Evolutionary conservation across 2,797 vertebrate species (phyloP).

Genomic region (Crocodylus rhombifer): DNA sequence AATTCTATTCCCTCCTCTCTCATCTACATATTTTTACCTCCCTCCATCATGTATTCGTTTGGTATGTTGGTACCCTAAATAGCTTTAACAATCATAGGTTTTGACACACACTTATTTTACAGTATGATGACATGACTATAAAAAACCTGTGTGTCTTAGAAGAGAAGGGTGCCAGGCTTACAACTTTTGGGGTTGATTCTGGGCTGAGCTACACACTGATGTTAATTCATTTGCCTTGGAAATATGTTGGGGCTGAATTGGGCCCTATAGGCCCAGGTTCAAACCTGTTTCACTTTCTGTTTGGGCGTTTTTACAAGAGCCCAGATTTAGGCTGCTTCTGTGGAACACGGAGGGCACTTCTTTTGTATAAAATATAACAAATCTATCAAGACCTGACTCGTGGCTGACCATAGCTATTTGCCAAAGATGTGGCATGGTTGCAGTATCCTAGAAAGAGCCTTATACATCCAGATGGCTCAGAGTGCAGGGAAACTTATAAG

Average conservation of each 20-base stretch:
- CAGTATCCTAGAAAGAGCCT: too few relatives aligned
- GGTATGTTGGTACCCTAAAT: background rate
- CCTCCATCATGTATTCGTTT: background rate
- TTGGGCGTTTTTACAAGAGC: background rate
- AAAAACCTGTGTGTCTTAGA: background rate
- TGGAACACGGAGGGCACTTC: background rate
- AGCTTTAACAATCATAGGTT: background rate
- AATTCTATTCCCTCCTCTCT: slow-evolving; percentile 1
- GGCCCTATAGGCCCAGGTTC: slow-evolving; percentile 9
- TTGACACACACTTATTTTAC: slow-evolving; percentile 18
- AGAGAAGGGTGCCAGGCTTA: background rate
- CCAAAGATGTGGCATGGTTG: too few relatives aligned
- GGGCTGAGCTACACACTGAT: background rate
- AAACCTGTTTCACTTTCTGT: background rate
- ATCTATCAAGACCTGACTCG: too few relatives aligned
- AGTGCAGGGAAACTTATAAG: background rate
- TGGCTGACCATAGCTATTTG: too few relatives aligned
- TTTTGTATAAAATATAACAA: too few relatives aligned
- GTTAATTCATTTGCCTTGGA: background rate
- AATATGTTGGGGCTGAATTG: background rate
- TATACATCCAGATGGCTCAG: too few relatives aligned
- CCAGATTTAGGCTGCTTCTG: background rate
- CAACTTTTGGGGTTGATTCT: background rate
- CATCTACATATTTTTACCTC: background rate
- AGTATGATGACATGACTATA: background rate